Conservation (phyloP, 2,113 vertebrate species). For the Strix uralensis region DNA sequence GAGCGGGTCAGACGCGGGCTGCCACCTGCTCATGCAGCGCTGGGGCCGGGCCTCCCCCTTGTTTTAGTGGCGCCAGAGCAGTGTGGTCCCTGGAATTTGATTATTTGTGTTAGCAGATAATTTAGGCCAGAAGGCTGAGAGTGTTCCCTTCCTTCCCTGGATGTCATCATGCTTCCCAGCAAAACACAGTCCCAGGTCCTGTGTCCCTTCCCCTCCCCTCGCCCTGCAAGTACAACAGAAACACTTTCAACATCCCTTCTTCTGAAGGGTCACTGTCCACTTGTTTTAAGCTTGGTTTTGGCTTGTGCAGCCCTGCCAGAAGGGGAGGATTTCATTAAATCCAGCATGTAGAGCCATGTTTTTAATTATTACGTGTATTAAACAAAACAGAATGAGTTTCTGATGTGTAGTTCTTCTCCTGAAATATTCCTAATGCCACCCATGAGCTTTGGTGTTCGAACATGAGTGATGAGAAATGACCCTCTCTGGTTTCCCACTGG, state of each 20-base stretch:
- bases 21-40: slow-evolving; percentile 58
- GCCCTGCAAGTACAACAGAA: background rate
- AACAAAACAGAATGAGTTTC: background rate
- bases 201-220: background rate
- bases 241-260: background rate
- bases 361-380: background rate
- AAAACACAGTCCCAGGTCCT: background rate
- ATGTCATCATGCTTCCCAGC: slow-evolving; percentile 68
- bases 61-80: slow-evolving; percentile 52
- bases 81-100: slow-evolving; percentile 71
- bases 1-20: slow-evolving; percentile 26
- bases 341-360: background rate
- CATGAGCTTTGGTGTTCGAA: background rate
- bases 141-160: slow-evolving; percentile 59
- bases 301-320: background rate
- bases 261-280: background rate
- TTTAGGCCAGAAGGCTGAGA: slow-evolving; percentile 73
- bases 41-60: background rate
- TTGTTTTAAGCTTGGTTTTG: background rate
- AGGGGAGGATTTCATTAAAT: background rate
- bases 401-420: background rate
- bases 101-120: slow-evolving; percentile 82
- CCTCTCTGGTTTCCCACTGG: background rate
- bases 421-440: background rate
- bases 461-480: background rate